These are phyloP conservation scores for Conus ventricosus DNA, from an alignment of 1,140 invertebrate genomes.

Conservation along the genomic window DNA sequence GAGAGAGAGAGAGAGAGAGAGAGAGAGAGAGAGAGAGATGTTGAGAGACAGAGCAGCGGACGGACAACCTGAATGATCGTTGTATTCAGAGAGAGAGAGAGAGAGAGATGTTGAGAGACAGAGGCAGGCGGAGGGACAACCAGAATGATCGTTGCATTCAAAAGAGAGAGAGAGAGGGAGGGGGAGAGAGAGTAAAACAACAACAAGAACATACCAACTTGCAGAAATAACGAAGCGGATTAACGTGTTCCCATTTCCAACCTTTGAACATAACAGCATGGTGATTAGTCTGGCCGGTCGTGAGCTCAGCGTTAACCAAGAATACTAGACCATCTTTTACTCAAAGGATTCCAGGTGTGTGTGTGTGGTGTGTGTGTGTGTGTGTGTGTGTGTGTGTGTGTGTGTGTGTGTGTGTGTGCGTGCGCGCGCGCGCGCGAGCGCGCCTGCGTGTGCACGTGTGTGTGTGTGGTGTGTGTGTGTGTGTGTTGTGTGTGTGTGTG, in stretches of 20 bases:
- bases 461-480: neutral
- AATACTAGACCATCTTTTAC: neutral
- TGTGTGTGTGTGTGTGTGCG: constrained; percentile 13
- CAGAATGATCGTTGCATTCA: too few relatives aligned
- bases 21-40: too few relatives aligned
- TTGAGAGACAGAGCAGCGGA: too few relatives aligned
- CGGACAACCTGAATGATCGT: too few relatives aligned
- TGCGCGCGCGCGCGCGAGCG: neutral
- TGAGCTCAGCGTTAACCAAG: neutral
- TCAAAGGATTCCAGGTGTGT: neutral
- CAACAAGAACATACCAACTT: too few relatives aligned
- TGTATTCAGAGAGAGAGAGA: too few relatives aligned
- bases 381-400: constrained; percentile 13
- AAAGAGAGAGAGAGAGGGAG: too few relatives aligned
- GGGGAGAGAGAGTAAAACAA: too few relatives aligned
- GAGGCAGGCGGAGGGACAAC: neutral
- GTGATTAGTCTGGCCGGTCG: neutral
- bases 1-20: too few relatives aligned
- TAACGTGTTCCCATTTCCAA: neutral
- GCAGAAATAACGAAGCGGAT: neutral
- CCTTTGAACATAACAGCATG: neutral
- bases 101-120: too few relatives aligned
- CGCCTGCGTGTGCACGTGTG: too few relatives aligned
- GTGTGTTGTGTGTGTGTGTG: constrained; percentile 16
- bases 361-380: neutral